Evolutionary conservation across 1,140 invertebrate species (phyloP).

Genomic region (Araneus ventricosus): DNA sequence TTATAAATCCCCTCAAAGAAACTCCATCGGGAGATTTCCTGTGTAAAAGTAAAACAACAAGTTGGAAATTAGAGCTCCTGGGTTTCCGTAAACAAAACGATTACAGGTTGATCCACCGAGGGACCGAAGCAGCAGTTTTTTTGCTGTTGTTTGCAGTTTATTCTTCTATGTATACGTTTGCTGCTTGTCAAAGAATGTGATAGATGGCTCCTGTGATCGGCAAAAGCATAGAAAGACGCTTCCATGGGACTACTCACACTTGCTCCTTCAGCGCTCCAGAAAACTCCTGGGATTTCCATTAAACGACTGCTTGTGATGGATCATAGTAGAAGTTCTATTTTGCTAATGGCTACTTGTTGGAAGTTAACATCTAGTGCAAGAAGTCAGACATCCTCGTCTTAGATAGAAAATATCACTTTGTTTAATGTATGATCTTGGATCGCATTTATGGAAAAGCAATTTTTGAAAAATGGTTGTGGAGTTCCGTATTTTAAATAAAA

Average conservation of each 20-base stretch:
- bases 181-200: constrained; percentile 39
- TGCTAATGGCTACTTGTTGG: not conserved
- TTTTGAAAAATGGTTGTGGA: too few species aligned
- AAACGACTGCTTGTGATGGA: constrained; percentile 7
- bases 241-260: not conserved
- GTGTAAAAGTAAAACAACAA: not conserved
- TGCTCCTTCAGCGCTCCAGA: not conserved
- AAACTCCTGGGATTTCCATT: constrained; percentile 6
- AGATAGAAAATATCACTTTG: too few species aligned
- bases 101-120: constrained; percentile 40
- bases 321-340: not conserved
- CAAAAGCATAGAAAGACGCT: not conserved
- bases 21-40: not conserved
- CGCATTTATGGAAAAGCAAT: too few species aligned
- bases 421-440: too few species aligned
- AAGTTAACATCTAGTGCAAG: too few species aligned
- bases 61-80: not conserved
- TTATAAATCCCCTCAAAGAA: not conserved
- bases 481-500: too few species aligned
- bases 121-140: not conserved
- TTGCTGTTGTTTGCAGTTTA: not conserved
- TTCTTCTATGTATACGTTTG: not conserved
- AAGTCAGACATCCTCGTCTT: too few species aligned
- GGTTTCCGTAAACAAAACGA: constrained; percentile 32
- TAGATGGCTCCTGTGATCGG: constrained; percentile 31